phyloP scores from a whole-genome alignment of 2,888 invertebrate genomes.

The Pollenia angustigena region DNA sequence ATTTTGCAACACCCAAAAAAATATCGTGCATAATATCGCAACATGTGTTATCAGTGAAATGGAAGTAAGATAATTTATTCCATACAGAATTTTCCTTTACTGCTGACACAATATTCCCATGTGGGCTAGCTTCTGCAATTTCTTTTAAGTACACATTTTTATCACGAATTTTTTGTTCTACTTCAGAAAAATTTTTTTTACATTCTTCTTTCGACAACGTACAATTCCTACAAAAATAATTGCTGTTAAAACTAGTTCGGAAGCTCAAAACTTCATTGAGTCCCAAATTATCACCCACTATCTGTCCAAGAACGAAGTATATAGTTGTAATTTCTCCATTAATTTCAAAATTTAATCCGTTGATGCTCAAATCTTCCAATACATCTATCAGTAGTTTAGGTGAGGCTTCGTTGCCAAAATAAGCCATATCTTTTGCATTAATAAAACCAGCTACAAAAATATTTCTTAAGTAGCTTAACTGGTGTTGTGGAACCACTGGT shows the following conservation, averaged over 20 bases:
- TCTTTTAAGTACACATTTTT: conserved; percentile 51
- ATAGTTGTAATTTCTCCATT: no score
- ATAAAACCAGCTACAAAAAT: conserved; percentile 66
- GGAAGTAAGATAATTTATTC: no score
- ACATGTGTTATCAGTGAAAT: no score
- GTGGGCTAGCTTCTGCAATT: no score
- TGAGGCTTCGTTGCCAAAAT: no score
- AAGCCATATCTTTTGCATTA: no score
- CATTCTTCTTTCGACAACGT: conserved; percentile 68
- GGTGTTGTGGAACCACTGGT: conserved; percentile 65
- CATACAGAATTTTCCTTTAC: no score
- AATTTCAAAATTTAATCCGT: no score
- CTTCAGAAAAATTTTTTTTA: conserved; percentile 54
- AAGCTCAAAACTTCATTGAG: conserved; percentile 73
- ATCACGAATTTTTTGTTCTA: conserved; percentile 39
- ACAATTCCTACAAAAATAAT: conserved; percentile 68
- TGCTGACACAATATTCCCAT: no score
- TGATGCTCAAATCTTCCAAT: no score
- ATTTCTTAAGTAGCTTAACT: conserved; percentile 58
- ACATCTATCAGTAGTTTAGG: no score
- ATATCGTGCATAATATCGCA: conserved; percentile 71
- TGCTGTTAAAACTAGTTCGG: conserved; percentile 62
- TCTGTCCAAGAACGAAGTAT: conserved; percentile 68
- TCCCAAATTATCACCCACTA: conserved; percentile 71
- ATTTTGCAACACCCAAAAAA: conserved; percentile 71